Percentiles rank a stretch among this genome's conserved stretches.
These are phyloP conservation scores for Corticium candelabrum DNA, from an alignment of 37 sponge, comb jelly and placozoan genomes.

Conservation along the genomic window DNA sequence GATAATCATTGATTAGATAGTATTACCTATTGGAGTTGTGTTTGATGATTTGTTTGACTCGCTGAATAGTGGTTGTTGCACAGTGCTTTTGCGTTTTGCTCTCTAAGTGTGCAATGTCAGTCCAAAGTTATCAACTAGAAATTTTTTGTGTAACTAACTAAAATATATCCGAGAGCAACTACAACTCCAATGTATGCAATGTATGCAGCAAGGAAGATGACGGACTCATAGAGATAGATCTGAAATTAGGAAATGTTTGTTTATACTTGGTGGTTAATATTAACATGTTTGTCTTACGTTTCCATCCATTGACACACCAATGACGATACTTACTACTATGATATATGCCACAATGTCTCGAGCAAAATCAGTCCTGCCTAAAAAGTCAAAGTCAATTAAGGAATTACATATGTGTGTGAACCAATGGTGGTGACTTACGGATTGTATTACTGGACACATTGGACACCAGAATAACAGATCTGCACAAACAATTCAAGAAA, in stretches of 20 bases:
- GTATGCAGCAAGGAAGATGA: slow-evolving; percentile 56
- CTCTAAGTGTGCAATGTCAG: too few relatives aligned
- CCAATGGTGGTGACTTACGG: neutral
- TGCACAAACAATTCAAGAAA: neutral
- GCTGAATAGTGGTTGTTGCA: too few relatives aligned
- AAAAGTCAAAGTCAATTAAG: too few relatives aligned
- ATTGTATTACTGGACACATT: neutral
- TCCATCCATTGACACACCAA: slow-evolving; percentile 53
- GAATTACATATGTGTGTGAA: neutral
- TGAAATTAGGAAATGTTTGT: slow-evolving; percentile 2
- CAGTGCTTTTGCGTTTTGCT: too few relatives aligned
- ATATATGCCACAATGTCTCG: slow-evolving; percentile 63
- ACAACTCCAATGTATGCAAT: slow-evolving; percentile 54
- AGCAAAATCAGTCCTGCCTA: slow-evolving; percentile 48
- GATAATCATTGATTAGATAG: too few relatives aligned
- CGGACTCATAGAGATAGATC: slow-evolving; percentile 58
- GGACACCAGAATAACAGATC: slow-evolving; percentile 9
- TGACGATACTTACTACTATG: slow-evolving; percentile 37
- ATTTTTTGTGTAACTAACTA: too few relatives aligned
- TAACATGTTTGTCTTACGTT: slow-evolving; percentile 21
- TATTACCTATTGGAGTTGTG: too few relatives aligned
- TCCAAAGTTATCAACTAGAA: too few relatives aligned
- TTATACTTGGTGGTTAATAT: neutral
- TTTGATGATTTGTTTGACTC: too few relatives aligned
- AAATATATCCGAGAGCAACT: slow-evolving; percentile 37